Conservation (phyloP, 2,797 vertebrate genomes). For the Aulostomus chinensis region DNA sequence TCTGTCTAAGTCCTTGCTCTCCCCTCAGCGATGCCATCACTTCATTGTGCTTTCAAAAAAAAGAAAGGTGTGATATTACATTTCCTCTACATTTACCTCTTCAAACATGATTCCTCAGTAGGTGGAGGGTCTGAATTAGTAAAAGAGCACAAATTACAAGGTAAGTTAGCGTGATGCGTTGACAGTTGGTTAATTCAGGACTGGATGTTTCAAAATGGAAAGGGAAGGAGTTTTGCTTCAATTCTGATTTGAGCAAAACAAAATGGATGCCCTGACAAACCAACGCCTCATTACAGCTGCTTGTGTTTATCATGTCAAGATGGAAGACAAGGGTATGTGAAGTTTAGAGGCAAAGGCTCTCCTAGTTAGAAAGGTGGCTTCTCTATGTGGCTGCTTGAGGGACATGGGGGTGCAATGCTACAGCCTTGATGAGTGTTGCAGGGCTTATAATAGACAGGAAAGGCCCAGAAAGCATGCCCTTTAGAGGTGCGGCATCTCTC, state of each 20-base stretch:
- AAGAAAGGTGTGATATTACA: background rate
- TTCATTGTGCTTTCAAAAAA: too few species aligned
- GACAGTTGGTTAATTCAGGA: background rate
- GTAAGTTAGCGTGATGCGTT: too few species aligned
- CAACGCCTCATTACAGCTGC: slow-evolving; percentile 69
- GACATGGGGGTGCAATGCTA: slow-evolving; percentile 67
- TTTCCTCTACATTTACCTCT: slow-evolving; percentile 2
- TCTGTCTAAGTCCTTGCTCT: slow-evolving; percentile 37
- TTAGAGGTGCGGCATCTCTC: slow-evolving; percentile 79
- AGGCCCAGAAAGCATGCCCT: slow-evolving; percentile 74
- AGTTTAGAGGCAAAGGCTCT: slow-evolving; percentile 69
- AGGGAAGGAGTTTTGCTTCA: slow-evolving; percentile 23
- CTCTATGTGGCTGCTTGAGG: slow-evolving; percentile 70
- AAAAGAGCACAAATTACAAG: too few species aligned
- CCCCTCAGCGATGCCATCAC: slow-evolving; percentile 16
- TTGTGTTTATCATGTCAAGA: slow-evolving; percentile 74
- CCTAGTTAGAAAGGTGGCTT: slow-evolving; percentile 74
- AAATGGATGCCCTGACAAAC: slow-evolving; percentile 72
- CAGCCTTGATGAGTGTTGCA: slow-evolving; percentile 76
- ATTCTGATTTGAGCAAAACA: slow-evolving; percentile 65
- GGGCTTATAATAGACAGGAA: slow-evolving; percentile 80
- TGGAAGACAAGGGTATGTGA: slow-evolving; percentile 70
- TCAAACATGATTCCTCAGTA: too few species aligned
- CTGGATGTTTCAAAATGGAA: slow-evolving; percentile 26
- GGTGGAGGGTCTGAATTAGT: too few species aligned